These are phyloP conservation scores for Monopterus albus DNA, from an alignment of 2,113 vertebrate species.

Conservation along the genomic window DNA sequence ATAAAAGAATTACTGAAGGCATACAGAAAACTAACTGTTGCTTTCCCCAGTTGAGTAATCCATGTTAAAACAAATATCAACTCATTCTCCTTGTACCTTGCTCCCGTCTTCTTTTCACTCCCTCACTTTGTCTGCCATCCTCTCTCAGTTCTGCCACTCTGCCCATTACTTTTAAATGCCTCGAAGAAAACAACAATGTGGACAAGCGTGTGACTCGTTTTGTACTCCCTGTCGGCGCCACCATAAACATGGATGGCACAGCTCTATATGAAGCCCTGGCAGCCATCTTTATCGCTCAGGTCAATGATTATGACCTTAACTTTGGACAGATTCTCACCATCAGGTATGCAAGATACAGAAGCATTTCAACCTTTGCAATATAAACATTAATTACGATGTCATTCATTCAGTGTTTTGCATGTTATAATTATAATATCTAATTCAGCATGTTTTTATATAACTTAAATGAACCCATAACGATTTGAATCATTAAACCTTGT, in stretches of 20 bases:
- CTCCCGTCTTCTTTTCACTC: not conserved
- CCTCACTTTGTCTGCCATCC: too few relatives aligned
- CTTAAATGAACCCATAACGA: too few relatives aligned
- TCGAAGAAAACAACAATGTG: slow-evolving; percentile 94
- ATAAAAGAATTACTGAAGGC: too few relatives aligned
- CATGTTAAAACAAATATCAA: not conserved
- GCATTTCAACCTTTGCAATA: not conserved
- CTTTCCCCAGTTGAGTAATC: not conserved
- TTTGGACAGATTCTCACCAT: slow-evolving; percentile 98
- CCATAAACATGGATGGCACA: slow-evolving; percentile 97
- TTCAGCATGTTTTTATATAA: not conserved
- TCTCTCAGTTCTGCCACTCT: slow-evolving; percentile 90
- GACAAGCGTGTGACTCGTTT: slow-evolving; percentile 96
- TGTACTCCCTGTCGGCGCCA: slow-evolving; percentile 94
- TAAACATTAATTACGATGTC: not conserved
- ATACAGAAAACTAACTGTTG: too few relatives aligned
- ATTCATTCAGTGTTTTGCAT: not conserved
- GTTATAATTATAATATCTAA: not conserved
- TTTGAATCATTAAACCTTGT: not conserved
- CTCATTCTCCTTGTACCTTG: not conserved
- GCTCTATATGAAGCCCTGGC: slow-evolving; percentile 96
- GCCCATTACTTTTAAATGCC: slow-evolving; percentile 95
- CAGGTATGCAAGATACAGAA: slow-evolving; percentile 82
- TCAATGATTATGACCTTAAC: slow-evolving; percentile 93
- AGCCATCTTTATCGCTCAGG: slow-evolving; percentile 97